Percentiles rank a stretch among this genome's conserved stretches.
These are phyloP conservation scores for Etheostoma perlongum DNA, from an alignment of 2,797 vertebrate species.

Conservation along the genomic window DNA sequence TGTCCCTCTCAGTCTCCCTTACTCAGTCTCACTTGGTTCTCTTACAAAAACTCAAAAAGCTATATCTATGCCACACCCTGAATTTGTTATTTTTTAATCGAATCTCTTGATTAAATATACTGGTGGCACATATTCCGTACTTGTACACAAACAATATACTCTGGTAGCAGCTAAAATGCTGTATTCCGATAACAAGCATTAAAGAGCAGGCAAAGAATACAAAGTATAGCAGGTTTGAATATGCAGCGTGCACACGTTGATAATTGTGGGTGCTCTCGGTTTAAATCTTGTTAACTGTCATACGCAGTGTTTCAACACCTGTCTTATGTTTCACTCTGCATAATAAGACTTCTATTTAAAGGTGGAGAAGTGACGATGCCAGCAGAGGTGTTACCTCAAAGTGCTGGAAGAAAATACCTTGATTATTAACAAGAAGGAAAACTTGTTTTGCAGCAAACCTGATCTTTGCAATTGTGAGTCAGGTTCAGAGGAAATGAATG, in stretches of 20 bases:
- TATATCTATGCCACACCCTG: slow-evolving; percentile 44
- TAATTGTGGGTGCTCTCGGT: slow-evolving; percentile 82
- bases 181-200: slow-evolving; percentile 44
- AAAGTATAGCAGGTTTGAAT: slow-evolving; percentile 72
- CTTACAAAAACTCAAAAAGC: slow-evolving; percentile 17
- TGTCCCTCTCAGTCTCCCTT: slow-evolving; percentile 35
- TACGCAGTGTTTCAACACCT: slow-evolving; percentile 79
- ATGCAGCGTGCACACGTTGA: slow-evolving; percentile 77
- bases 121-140: background rate
- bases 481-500: slow-evolving; percentile 39
- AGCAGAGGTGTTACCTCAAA: slow-evolving; percentile 78
- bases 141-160: background rate
- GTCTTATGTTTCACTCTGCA: slow-evolving; percentile 82
- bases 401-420: slow-evolving; percentile 74
- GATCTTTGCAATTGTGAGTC: background rate
- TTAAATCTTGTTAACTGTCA: slow-evolving; percentile 80
- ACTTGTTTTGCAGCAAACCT: slow-evolving; percentile 40
- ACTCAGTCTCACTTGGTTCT: slow-evolving; percentile 17
- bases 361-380: slow-evolving; percentile 73
- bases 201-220: slow-evolving; percentile 47
- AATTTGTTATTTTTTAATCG: background rate
- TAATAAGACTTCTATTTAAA: slow-evolving; percentile 85
- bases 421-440: slow-evolving; percentile 55
- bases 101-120: slow-evolving; percentile 8
- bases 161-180: slow-evolving; percentile 21